These are phyloP conservation scores for Trissolcus brochymenae DNA, from an alignment of 2,888 invertebrate genomes.

Conservation along the genomic window DNA sequence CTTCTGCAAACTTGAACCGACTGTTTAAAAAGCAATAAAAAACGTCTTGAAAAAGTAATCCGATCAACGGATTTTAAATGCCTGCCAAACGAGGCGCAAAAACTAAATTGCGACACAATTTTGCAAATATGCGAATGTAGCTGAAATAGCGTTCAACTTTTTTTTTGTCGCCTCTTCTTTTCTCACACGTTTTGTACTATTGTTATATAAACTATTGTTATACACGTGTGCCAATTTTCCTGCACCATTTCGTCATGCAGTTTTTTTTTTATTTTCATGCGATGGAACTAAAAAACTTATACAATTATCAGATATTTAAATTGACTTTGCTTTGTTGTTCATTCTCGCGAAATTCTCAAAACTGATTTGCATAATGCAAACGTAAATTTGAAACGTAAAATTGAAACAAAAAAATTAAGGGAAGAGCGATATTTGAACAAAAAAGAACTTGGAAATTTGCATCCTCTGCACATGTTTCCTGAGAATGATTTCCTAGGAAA, in stretches of 20 bases:
- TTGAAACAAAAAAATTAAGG: too few species aligned
- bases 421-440: too few species aligned
- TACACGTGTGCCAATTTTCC: conserved; percentile 10
- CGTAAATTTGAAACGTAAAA: too few species aligned
- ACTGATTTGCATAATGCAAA: too few species aligned
- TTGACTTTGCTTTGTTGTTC: not conserved
- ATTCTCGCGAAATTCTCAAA: too few species aligned
- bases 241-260: not conserved
- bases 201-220: conserved; percentile 16
- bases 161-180: not conserved
- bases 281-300: not conserved
- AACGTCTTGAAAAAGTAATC: conserved; percentile 6
- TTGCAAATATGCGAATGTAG: conserved; percentile 2
- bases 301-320: not conserved
- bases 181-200: conserved; percentile 2
- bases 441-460: too few species aligned
- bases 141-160: not conserved
- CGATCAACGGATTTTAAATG: conserved; percentile 10
- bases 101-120: conserved; percentile 13
- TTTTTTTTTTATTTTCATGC: conserved; percentile 1
- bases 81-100: conserved; percentile 3
- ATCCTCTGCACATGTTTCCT: too few species aligned
- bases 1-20: not conserved
- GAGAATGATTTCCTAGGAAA: too few species aligned
- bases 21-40: conserved; percentile 15